Percentiles rank a stretch among this genome's conserved stretches.
Conservation (phyloP, 2,113 vertebrate genomes). For the Chelonoidis abingdonii region DNA sequence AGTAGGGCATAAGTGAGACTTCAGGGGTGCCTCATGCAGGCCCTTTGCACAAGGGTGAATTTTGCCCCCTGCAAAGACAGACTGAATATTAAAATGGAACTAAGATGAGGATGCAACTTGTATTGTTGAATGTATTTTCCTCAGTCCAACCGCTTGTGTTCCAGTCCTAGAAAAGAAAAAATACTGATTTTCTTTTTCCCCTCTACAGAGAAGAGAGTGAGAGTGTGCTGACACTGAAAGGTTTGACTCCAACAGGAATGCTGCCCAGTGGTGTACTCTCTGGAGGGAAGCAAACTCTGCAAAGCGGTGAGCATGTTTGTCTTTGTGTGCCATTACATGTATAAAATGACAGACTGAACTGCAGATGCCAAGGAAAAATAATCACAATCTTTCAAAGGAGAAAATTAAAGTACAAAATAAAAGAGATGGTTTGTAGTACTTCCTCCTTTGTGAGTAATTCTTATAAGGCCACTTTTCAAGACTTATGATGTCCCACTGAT, state of each 20-base stretch:
- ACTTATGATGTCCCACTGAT: not conserved
- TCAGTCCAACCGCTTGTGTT: not conserved
- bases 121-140: not conserved
- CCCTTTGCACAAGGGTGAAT: not conserved
- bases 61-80: not conserved
- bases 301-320: slow-evolving; percentile 91
- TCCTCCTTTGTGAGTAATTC: slow-evolving; percentile 15
- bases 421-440: not conserved
- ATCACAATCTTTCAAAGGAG: not conserved
- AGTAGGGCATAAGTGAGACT: not conserved
- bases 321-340: not conserved
- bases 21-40: not conserved
- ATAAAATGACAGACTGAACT: not conserved
- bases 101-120: not conserved
- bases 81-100: not conserved
- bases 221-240: slow-evolving; percentile 97
- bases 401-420: not conserved
- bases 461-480: not conserved
- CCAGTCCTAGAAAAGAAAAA: not conserved
- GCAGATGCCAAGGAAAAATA: slow-evolving; percentile 32
- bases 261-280: slow-evolving; percentile 97
- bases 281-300: slow-evolving; percentile 96
- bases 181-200: not conserved
- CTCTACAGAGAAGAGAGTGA: slow-evolving; percentile 95
- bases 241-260: slow-evolving; percentile 98